Percentiles rank a stretch among this genome's conserved stretches.
phyloP scores from a whole-genome alignment of 2,888 invertebrate genomes.

The Tinea pellionella region DNA sequence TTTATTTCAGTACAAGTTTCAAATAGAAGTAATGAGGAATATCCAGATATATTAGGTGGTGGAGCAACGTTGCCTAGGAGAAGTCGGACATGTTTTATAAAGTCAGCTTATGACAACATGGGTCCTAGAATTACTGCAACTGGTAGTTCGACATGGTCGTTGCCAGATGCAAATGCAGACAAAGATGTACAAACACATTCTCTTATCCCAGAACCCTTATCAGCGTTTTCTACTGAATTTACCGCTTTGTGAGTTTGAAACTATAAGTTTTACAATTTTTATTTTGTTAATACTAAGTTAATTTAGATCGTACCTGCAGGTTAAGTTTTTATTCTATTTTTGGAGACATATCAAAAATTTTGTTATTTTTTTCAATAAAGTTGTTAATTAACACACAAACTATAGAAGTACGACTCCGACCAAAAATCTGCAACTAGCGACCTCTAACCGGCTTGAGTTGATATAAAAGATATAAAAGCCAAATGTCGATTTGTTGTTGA shows the following conservation, averaged over 20 bases:
- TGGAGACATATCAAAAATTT: conserved; percentile 10
- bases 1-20: conserved; percentile 88
- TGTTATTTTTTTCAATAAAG: conserved; percentile 22
- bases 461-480: too few species aligned
- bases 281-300: neutral
- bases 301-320: neutral
- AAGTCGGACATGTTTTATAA: conserved; percentile 60
- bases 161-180: conserved; percentile 70
- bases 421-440: too few species aligned
- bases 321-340: conserved; percentile 3
- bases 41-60: conserved; percentile 80
- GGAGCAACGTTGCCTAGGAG: conserved; percentile 60
- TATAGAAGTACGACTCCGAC: too few species aligned
- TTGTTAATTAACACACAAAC: too few species aligned
- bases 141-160: conserved; percentile 87
- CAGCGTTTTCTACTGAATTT: conserved; percentile 61
- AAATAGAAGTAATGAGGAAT: conserved; percentile 74
- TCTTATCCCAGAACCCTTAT: conserved; percentile 33
- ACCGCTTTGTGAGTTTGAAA: conserved; percentile 43
- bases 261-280: neutral
- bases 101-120: conserved; percentile 89
- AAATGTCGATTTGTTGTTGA: too few species aligned
- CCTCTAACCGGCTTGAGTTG: too few species aligned
- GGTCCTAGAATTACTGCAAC: conserved; percentile 89
- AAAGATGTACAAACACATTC: conserved; percentile 24